phyloP scores from a whole-genome alignment of 2,888 invertebrate species.

The Drosophila atroscutellata region DNA sequence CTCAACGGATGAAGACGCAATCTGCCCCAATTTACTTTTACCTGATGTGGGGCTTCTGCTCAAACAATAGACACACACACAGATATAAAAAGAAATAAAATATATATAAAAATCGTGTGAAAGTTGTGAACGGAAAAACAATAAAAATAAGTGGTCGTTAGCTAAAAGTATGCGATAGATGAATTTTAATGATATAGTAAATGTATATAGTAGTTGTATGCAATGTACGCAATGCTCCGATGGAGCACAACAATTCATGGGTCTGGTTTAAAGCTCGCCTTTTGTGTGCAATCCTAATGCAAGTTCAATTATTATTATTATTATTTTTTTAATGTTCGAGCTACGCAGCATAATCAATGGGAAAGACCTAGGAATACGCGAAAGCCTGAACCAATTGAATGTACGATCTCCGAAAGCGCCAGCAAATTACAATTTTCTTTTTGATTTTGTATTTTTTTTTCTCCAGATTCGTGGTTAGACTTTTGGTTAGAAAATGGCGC shows the following conservation, averaged over 20 bases:
- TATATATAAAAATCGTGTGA: conserved; percentile 54
- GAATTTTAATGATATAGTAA: conserved; percentile 25
- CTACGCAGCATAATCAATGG: conserved; percentile 49
- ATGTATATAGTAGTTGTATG: conserved; percentile 24
- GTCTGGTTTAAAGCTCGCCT: conserved; percentile 62
- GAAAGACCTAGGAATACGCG: conserved; percentile 48
- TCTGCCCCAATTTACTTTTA: conserved; percentile 83
- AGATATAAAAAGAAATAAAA: conserved; percentile 69
- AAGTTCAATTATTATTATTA: conserved; percentile 30
- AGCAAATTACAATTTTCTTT: conserved; percentile 24
- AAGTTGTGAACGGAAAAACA: conserved; percentile 41
- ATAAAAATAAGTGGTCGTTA: conserved; percentile 34
- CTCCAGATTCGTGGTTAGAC: conserved; percentile 39
- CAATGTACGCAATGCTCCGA: conserved; percentile 21
- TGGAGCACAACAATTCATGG: conserved; percentile 30
- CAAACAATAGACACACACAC: conserved; percentile 65
- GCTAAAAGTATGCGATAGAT: conserved; percentile 32
- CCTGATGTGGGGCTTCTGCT: conserved; percentile 83
- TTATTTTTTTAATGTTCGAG: conserved; percentile 16
- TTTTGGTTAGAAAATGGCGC: conserved; percentile 35
- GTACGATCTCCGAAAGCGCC: conserved; percentile 59
- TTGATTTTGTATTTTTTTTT: conserved; percentile 7
- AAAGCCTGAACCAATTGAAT: conserved; percentile 72
- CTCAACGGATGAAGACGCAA: conserved; percentile 82
- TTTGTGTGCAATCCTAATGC: conserved; percentile 58